Percentiles rank a stretch among this genome's conserved stretches.
These are phyloP conservation scores for Pharmacophagus antenor DNA, from an alignment of 2,888 invertebrate genomes.

Conservation along the genomic window DNA sequence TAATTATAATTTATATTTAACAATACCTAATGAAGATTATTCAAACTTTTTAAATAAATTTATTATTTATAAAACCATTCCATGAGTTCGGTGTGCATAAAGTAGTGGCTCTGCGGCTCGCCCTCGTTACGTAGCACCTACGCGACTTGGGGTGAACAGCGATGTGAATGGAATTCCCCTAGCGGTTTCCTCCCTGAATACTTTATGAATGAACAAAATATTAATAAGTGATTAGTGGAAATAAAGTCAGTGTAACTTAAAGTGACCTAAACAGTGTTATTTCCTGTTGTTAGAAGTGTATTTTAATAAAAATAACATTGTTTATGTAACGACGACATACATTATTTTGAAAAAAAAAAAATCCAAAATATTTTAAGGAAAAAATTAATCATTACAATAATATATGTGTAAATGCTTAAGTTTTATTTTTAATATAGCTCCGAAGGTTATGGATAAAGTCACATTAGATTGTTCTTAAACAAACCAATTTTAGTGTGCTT, in stretches of 20 bases:
- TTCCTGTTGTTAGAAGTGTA: not conserved
- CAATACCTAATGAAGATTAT: not conserved
- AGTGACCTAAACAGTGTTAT: too few species aligned
- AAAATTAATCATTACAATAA: too few species aligned
- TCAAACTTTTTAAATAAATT: not conserved
- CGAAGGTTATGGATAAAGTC: too few species aligned
- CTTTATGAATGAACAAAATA: slow-evolving; percentile 8
- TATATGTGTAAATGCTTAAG: too few species aligned
- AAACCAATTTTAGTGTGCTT: too few species aligned
- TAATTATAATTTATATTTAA: not conserved
- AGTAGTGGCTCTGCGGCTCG: not conserved
- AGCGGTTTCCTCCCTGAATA: slow-evolving; percentile 7
- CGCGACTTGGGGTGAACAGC: slow-evolving; percentile 4
- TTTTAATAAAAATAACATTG: too few species aligned
- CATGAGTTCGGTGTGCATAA: not conserved
- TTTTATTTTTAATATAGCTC: too few species aligned
- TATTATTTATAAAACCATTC: too few species aligned
- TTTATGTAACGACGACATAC: too few species aligned
- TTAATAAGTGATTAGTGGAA: not conserved
- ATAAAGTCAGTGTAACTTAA: not conserved
- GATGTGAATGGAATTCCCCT: slow-evolving; percentile 13
- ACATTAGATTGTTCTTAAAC: too few species aligned
- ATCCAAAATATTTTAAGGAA: too few species aligned
- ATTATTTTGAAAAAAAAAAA: too few species aligned
- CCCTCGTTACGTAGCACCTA: slow-evolving; percentile 1